These are phyloP conservation scores for Conus canariensis DNA, from an alignment of 2,888 invertebrate species.

Conservation along the genomic window DNA sequence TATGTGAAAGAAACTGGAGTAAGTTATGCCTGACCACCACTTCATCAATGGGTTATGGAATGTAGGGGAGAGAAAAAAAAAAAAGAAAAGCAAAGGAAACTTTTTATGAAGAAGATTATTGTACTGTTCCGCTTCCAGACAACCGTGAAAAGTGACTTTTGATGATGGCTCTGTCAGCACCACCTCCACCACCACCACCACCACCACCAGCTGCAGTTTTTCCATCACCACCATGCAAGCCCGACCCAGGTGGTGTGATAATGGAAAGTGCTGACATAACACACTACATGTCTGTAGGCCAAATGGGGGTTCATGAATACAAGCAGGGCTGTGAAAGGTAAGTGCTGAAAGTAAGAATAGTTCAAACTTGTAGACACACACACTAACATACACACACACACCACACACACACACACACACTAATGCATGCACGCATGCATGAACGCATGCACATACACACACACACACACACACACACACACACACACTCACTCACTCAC, in stretches of 20 bases:
- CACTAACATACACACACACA: not conserved
- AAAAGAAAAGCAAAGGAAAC: too few species aligned
- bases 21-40: too few species aligned
- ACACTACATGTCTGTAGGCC: constrained; percentile 48
- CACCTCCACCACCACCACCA: constrained; percentile 38
- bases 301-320: constrained; percentile 48
- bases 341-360: constrained; percentile 25
- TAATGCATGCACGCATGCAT: not conserved
- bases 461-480: not conserved
- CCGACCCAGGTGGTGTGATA: constrained; percentile 52
- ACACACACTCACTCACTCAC: not conserved
- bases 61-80: too few species aligned
- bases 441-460: not conserved
- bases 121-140: not conserved
- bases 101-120: not conserved
- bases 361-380: not conserved
- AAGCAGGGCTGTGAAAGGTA: constrained; percentile 47
- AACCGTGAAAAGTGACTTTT: not conserved
- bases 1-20: too few species aligned
- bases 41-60: too few species aligned
- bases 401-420: not conserved
- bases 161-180: not conserved
- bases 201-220: constrained; percentile 51
- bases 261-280: constrained; percentile 45
- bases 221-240: constrained; percentile 49